Evolutionary conservation across 2,888 invertebrate species (phyloP).

Genomic region (Acronicta psi): DNA sequence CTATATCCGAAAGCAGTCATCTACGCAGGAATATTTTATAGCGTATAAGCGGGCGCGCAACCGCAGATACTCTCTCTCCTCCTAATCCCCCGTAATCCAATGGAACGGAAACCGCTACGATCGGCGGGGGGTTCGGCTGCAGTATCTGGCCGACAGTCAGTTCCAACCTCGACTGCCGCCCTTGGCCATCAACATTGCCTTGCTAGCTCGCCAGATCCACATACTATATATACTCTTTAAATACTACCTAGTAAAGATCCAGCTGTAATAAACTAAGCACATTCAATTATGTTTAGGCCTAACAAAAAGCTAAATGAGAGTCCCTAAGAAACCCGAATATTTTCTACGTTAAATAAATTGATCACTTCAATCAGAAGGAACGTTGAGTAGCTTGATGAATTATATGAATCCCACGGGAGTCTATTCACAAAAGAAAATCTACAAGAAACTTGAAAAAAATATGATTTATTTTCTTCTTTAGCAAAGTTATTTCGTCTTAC

Average conservation of each 20-base stretch:
- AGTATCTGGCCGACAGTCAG: too few species aligned
- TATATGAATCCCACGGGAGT: constrained; percentile 41
- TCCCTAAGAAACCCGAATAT: constrained; percentile 16
- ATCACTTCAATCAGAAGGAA: constrained; percentile 51
- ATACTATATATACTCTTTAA: too few species aligned
- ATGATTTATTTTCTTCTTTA: constrained; percentile 43
- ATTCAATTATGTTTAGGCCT: constrained; percentile 8
- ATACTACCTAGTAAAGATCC: not conserved
- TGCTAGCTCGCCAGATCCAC: too few species aligned
- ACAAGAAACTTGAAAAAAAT: constrained; percentile 35
- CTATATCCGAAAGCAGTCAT: too few species aligned
- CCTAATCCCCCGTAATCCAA: too few species aligned
- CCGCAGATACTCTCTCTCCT: too few species aligned
- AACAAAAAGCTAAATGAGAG: constrained; percentile 14
- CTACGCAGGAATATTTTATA: too few species aligned
- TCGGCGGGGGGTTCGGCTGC: too few species aligned
- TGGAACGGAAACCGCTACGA: too few species aligned
- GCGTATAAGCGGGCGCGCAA: too few species aligned
- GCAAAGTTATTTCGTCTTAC: constrained; percentile 11
- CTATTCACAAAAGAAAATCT: constrained; percentile 46
- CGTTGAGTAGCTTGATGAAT: constrained; percentile 54
- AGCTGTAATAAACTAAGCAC: not conserved
- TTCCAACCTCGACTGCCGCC: too few species aligned
- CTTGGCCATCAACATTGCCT: too few species aligned
- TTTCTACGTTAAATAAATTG: constrained; percentile 53